phyloP scores from a whole-genome alignment of 2,888 invertebrate genomes.

The Scelioninae gen. 1 region DNA sequence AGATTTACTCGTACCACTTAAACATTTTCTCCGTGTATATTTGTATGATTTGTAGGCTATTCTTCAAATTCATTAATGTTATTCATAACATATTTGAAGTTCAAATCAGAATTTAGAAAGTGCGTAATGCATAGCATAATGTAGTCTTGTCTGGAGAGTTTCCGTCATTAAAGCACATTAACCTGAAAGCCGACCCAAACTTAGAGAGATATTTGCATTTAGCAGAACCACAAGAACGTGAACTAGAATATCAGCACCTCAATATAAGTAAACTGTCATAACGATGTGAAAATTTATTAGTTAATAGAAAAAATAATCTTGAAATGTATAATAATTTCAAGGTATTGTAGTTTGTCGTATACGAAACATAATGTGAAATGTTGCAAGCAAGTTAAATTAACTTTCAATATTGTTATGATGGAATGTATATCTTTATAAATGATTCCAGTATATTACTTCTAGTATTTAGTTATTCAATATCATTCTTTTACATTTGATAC shows the following conservation, averaged over 20 bases:
- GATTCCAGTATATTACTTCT: too few relatives aligned
- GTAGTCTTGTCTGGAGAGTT: constrained; percentile 69
- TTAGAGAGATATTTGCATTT: constrained; percentile 76
- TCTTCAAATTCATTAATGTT: constrained; percentile 6
- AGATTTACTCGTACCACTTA: too few relatives aligned
- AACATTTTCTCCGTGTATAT: too few relatives aligned
- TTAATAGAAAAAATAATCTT: background rate
- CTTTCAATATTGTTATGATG: too few relatives aligned
- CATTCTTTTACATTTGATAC: too few relatives aligned
- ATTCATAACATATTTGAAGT: constrained; percentile 22
- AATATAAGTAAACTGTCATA: constrained; percentile 2
- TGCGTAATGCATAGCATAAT: constrained; percentile 53
- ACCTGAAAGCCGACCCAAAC: constrained; percentile 72
- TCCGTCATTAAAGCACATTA: constrained; percentile 75
- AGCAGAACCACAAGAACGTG: constrained; percentile 64
- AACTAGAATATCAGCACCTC: constrained; percentile 44
- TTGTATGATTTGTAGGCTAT: background rate
- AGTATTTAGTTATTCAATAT: too few relatives aligned
- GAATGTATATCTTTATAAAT: too few relatives aligned
- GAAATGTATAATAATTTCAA: too few relatives aligned
- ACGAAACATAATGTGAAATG: too few relatives aligned
- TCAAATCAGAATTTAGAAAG: constrained; percentile 37
- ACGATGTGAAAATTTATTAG: background rate
- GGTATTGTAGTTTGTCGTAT: background rate
- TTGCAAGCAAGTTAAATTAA: too few relatives aligned